Evolutionary conservation across 2,113 vertebrate genomes (phyloP).

Genomic region (Percopsis transmontana): DNA sequence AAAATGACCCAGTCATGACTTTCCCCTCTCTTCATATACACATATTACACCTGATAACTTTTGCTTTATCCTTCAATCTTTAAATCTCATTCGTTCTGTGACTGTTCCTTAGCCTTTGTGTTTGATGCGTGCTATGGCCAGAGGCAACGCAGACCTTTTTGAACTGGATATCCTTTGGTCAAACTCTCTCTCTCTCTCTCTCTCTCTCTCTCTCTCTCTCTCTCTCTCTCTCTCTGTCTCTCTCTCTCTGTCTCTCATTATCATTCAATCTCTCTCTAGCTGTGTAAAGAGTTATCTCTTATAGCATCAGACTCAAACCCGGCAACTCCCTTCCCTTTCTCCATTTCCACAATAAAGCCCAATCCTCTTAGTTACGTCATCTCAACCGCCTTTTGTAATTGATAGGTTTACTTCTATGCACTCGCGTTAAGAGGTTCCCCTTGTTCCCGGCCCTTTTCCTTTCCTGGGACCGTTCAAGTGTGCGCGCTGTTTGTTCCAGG

Average conservation of each 20-base stretch:
- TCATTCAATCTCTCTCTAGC: background rate
- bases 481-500: constrained; percentile 67
- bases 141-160: background rate
- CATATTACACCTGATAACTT: background rate
- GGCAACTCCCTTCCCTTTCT: constrained; percentile 33
- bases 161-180: background rate
- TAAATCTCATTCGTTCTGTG: background rate
- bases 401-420: constrained; percentile 22
- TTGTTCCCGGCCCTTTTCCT: background rate
- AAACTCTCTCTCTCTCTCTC: background rate
- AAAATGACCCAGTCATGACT: background rate
- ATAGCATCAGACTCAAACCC: constrained; percentile 45
- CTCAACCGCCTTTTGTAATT: constrained; percentile 33
- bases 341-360: constrained; percentile 51
- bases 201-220: constrained; percentile 1
- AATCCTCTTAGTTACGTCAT: constrained; percentile 55
- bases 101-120: background rate
- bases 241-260: background rate
- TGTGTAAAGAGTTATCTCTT: constrained; percentile 43
- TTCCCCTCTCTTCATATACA: constrained; percentile 7
- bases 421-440: background rate
- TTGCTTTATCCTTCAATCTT: background rate
- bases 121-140: background rate
- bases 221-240: background rate
- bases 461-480: background rate